A percentile compares a stretch with the other conserved stretches of the same genome.
phyloP scores from a whole-genome alignment of 2,797 vertebrate species.

The Ibycter americanus region DNA sequence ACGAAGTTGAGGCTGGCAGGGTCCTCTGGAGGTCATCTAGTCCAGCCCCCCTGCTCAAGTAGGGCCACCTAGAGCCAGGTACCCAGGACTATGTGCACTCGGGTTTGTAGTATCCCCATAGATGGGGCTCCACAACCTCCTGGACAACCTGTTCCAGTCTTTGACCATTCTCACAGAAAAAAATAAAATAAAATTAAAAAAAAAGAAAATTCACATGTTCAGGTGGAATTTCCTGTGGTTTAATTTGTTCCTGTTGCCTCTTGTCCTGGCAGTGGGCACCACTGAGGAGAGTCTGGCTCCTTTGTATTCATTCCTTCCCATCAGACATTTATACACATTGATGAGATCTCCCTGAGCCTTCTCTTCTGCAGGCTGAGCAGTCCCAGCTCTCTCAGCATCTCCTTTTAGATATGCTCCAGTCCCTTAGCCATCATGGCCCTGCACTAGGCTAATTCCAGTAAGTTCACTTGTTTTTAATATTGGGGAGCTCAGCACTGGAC shows the following conservation, averaged over 20 bases:
- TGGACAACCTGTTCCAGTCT: neutral
- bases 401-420: neutral
- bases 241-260: neutral
- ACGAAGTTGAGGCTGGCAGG: neutral
- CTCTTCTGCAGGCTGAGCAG: neutral
- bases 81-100: neutral
- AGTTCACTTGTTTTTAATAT: neutral
- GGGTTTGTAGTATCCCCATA: neutral
- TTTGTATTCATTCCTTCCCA: neutral
- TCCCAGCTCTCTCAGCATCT: neutral
- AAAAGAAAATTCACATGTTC: neutral
- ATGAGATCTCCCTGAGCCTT: neutral
- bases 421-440: neutral
- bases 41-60: neutral
- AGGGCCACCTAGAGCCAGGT: neutral
- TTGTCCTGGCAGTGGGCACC: neutral
- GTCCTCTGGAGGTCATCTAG: neutral
- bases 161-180: neutral
- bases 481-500: neutral
- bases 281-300: neutral
- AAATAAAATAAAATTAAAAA: neutral
- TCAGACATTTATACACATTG: too few relatives aligned
- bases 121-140: neutral
- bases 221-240: neutral
- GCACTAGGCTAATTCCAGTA: too few relatives aligned